A percentile compares a stretch with the other conserved stretches of the same genome.
Conservation (phyloP, 2,888 invertebrate genomes). For the Eupelmus urozonus region DNA sequence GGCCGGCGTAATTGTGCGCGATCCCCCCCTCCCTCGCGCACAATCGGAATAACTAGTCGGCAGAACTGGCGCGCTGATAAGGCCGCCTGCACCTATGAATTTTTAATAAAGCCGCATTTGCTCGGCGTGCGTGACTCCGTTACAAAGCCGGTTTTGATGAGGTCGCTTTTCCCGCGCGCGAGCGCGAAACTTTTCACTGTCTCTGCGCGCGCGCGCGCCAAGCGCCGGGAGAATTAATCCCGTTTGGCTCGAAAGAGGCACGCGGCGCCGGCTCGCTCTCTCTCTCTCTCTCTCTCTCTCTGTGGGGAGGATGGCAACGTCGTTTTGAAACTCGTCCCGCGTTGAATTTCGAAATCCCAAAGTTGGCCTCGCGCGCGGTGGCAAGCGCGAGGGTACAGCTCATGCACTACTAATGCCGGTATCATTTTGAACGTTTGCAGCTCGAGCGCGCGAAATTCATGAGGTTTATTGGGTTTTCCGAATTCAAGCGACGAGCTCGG, state of each 20-base stretch:
- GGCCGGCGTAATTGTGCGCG: too few species aligned
- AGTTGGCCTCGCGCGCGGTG: conserved; percentile 11
- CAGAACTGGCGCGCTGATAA: conserved; percentile 32
- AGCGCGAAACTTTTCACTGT: conserved; percentile 37
- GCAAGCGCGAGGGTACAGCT: background rate
- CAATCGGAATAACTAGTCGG: conserved; percentile 33
- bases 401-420: conserved; percentile 11
- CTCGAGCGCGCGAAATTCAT: conserved; percentile 28
- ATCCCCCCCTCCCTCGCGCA: background rate
- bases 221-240: conserved; percentile 44
- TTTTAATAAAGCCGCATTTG: conserved; percentile 34
- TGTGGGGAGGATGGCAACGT: conserved; percentile 6
- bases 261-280: background rate
- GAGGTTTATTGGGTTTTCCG: conserved; percentile 47
- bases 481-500: conserved; percentile 35
- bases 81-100: conserved; percentile 34
- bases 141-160: conserved; percentile 41
- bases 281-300: too few species aligned
- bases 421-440: conserved; percentile 40
- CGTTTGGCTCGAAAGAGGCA: conserved; percentile 51
- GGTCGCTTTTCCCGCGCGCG: conserved; percentile 10
- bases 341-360: conserved; percentile 45
- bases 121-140: conserved; percentile 31
- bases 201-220: background rate
- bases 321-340: conserved; percentile 29